Evolutionary conservation across 2,888 invertebrate species (phyloP), one percentile per base, ranked within the genome.

Genomic region (Drosophila anomelani): DNA sequence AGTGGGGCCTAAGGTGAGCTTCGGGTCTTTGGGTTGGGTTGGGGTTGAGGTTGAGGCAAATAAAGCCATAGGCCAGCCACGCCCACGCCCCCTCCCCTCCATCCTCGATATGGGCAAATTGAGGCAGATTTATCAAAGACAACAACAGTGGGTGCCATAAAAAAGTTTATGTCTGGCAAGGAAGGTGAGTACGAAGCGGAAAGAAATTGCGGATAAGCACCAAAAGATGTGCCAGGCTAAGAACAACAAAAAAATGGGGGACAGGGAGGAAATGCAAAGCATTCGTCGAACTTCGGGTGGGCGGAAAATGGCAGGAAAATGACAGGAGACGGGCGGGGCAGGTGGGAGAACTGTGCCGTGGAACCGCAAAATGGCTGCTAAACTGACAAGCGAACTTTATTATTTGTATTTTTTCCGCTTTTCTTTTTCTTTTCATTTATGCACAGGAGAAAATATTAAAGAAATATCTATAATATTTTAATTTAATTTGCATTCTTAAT

Each of bases 351-450:
- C 66, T 67, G 51, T 64, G 46, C 77, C 76, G 77, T 78, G 83
- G 81, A 88, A 89, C 91, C 91, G 91, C 91, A 91, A 91, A 91
- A 91, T 91, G 91, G 91, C 91, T 91, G 91, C 91, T 91, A 91
- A 91, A 91, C 91, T 91, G 91, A 90, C 91, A 91, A 91, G 85
- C 91, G 90, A 90, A 89, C 87, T 90, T 91, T 91, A 90, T 91
- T 89, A 90, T 88, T 80, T 88, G 73, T 75, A 69, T 60, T 73
- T 78, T 77, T 66, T 41, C 17, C 38, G n/a, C 39, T 63, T 60
- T 55, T 73, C 61, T 57, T 39, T 46, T 54, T 47, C 32, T 51
- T 51, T 46, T 56, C 34, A 66, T 66, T 51, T 66, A 9, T 67
- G 17, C 49, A 59, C 46, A 5, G 26, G 9, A 1, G 5, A 26